phyloP scores from a whole-genome alignment of 2,888 invertebrate genomes.

The Trissolcus japonicus region DNA sequence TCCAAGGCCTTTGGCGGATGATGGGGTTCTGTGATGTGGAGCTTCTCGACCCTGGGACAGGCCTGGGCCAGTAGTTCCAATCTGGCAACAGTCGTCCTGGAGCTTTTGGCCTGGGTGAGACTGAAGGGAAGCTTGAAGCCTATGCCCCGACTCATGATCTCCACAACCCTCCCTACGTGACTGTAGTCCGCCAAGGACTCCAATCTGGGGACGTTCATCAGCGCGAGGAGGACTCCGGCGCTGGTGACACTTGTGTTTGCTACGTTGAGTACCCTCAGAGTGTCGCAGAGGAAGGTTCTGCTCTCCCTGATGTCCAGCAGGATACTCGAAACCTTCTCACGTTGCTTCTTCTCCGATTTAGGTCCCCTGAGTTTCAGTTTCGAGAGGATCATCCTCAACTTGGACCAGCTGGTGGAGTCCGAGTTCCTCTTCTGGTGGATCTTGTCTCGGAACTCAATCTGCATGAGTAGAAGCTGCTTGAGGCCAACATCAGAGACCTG shows the following conservation, averaged over 20 bases:
- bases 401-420: slow-evolving; percentile 68
- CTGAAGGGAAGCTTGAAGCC: slow-evolving; percentile 69
- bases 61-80: slow-evolving; percentile 73
- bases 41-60: slow-evolving; percentile 72
- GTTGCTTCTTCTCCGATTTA: slow-evolving; percentile 63
- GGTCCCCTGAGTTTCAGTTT: slow-evolving; percentile 63
- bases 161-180: slow-evolving; percentile 74
- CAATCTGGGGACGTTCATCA: slow-evolving; percentile 72
- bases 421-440: slow-evolving; percentile 16
- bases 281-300: slow-evolving; percentile 73
- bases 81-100: slow-evolving; percentile 70
- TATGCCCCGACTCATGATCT: slow-evolving; percentile 70
- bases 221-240: slow-evolving; percentile 72
- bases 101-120: slow-evolving; percentile 71
- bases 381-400: slow-evolving; percentile 66
- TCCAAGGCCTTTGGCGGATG: slow-evolving; percentile 72
- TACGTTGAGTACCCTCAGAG: slow-evolving; percentile 72
- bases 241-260: slow-evolving; percentile 75
- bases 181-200: slow-evolving; percentile 75
- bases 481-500: slow-evolving; percentile 75
- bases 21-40: slow-evolving; percentile 74
- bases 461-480: slow-evolving; percentile 71
- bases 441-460: slow-evolving; percentile 73
- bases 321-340: slow-evolving; percentile 63
- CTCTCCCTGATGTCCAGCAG: slow-evolving; percentile 73